phyloP scores from a whole-genome alignment of 2,113 vertebrate species.

The Pelvicachromis taeniatus region DNA sequence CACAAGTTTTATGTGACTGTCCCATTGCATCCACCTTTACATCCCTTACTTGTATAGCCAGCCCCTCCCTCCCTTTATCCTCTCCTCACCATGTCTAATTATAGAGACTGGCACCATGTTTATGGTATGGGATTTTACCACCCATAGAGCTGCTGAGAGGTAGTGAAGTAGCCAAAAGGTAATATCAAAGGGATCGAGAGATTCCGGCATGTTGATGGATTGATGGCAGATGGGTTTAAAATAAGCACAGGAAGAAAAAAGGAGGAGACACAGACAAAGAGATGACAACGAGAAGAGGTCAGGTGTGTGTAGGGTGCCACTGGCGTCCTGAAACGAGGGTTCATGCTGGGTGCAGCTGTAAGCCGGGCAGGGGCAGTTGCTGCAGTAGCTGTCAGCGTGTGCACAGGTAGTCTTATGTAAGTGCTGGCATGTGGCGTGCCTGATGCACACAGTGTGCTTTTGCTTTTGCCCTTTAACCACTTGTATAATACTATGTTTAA shows the following conservation, averaged over 20 bases:
- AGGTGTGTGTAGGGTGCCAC: neutral
- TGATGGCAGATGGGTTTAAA: neutral
- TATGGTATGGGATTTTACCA: slow-evolving; percentile 45
- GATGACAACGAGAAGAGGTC: neutral
- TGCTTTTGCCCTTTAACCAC: slow-evolving; percentile 52
- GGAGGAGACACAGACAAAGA: neutral
- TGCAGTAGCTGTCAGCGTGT: slow-evolving; percentile 6
- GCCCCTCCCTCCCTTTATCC: neutral
- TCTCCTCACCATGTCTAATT: slow-evolving; percentile 23
- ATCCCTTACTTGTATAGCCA: neutral
- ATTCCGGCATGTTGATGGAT: neutral
- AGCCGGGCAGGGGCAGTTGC: neutral
- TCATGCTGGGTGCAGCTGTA: slow-evolving; percentile 7
- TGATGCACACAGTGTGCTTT: slow-evolving; percentile 17
- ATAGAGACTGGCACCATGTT: slow-evolving; percentile 35
- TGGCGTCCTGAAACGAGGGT: neutral
- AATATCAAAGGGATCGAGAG: neutral
- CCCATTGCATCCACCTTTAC: neutral
- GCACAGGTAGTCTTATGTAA: slow-evolving; percentile 59
- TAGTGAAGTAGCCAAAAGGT: neutral
- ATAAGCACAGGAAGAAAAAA: neutral
- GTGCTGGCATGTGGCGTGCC: slow-evolving; percentile 19
- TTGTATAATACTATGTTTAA: slow-evolving; percentile 47
- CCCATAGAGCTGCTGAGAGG: neutral
- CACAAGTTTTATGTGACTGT: neutral